Conservation (phyloP, 2,113 vertebrate species). For the Baryphthengus martii region DNA sequence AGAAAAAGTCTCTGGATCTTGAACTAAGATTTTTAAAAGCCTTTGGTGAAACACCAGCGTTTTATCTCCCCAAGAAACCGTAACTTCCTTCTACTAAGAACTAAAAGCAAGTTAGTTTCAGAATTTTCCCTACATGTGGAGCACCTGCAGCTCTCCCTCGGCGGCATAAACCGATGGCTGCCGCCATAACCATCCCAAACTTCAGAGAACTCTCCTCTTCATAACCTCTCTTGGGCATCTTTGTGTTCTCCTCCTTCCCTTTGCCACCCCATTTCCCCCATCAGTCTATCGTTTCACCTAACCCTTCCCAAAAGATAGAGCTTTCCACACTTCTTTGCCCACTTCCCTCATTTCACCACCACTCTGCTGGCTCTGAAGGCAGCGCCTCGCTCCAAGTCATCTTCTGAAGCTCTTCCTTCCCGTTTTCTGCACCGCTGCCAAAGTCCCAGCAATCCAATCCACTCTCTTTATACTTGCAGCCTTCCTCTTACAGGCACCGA, state of each 20-base stretch:
- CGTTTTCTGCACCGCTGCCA: not conserved
- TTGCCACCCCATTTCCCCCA: not conserved
- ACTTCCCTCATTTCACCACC: not conserved
- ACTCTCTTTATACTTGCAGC: not conserved
- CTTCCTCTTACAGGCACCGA: not conserved
- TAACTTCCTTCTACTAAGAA: not conserved
- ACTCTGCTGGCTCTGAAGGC: not conserved
- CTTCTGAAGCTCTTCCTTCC: conserved; percentile 21
- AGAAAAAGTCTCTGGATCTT: not conserved
- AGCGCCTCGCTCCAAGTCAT: not conserved
- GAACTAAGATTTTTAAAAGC: not conserved
- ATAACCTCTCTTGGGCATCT: not conserved
- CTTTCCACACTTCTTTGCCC: not conserved
- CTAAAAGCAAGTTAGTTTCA: not conserved
- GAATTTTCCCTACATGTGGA: not conserved
- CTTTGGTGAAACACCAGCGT: not conserved
- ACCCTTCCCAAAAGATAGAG: not conserved
- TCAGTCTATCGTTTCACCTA: not conserved
- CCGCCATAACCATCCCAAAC: not conserved
- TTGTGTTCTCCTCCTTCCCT: not conserved
- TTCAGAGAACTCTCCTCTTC: not conserved
- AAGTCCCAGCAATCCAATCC: conserved; percentile 13
- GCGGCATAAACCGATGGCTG: not conserved
- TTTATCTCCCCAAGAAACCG: not conserved
- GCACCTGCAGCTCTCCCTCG: not conserved